A percentile compares a stretch with the other conserved stretches of the same genome.
Evolutionary conservation across 2,113 vertebrate species (phyloP).

Genomic region (Pavo muticus): DNA sequence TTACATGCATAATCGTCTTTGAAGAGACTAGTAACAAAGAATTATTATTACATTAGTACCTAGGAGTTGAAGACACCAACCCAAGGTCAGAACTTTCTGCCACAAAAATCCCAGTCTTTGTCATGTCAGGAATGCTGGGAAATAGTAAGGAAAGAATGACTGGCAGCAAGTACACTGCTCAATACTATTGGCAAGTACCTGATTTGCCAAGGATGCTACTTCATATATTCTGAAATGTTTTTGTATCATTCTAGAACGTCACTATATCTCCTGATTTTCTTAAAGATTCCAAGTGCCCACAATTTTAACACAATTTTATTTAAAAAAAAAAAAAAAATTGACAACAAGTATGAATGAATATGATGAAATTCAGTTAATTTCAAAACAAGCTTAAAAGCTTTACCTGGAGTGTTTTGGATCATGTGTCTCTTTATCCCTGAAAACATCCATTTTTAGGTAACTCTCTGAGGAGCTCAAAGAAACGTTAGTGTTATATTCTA

Average conservation of each 20-base stretch:
- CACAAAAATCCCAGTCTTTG: neutral
- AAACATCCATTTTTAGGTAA: neutral
- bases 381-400: neutral
- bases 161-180: accelerated
- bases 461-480: neutral
- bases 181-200: neutral
- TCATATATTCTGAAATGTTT: neutral
- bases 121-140: neutral
- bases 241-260: neutral
- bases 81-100: neutral
- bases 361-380: neutral
- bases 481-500: neutral
- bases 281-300: neutral
- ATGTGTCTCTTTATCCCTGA: neutral
- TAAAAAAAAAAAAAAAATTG: no score
- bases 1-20: neutral
- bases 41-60: neutral
- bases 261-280: neutral
- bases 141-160: neutral
- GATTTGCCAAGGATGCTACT: neutral
- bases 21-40: neutral
- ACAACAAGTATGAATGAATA: neutral
- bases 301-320: neutral
- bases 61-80: neutral
- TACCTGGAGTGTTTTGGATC: neutral